Evolutionary conservation across 2,113 vertebrate genomes (phyloP).

Genomic region (Oenanthe melanoleuca): DNA sequence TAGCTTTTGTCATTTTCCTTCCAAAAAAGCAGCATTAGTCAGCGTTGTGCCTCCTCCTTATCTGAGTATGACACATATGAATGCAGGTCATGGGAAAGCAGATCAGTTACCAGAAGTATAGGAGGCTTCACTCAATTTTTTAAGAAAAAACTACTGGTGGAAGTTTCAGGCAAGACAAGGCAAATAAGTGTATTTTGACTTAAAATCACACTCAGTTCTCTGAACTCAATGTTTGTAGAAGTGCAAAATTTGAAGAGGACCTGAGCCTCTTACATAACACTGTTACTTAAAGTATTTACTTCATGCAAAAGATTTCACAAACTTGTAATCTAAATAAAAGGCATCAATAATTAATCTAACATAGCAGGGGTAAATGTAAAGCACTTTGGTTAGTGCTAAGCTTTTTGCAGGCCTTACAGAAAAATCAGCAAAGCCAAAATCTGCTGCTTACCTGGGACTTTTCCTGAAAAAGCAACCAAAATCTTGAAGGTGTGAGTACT

Average conservation of each 20-base stretch:
- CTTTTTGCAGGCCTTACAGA: neutral
- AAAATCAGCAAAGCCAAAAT: neutral
- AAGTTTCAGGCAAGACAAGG: neutral
- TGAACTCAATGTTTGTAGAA: neutral
- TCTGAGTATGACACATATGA: neutral
- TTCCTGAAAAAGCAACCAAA: neutral
- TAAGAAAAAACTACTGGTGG: neutral
- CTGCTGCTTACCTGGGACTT: neutral
- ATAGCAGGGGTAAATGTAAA: neutral
- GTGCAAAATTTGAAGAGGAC: neutral
- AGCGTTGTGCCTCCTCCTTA: conserved; percentile 9
- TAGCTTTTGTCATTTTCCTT: conserved; percentile 50
- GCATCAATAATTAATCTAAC: neutral
- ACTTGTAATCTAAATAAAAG: neutral
- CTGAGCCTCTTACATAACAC: neutral
- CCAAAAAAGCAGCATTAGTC: conserved; percentile 40
- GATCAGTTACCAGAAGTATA: neutral
- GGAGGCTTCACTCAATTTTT: neutral
- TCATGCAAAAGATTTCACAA: neutral
- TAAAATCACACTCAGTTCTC: neutral
- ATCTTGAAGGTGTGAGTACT: neutral
- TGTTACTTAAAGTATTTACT: neutral
- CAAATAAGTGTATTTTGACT: neutral
- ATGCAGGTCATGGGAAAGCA: conserved; percentile 21
- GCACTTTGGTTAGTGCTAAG: neutral